A percentile compares a stretch with the other conserved stretches of the same genome.
These are phyloP conservation scores for Austrolebias charrua DNA, from an alignment of 2,797 vertebrate species.

Conservation along the genomic window DNA sequence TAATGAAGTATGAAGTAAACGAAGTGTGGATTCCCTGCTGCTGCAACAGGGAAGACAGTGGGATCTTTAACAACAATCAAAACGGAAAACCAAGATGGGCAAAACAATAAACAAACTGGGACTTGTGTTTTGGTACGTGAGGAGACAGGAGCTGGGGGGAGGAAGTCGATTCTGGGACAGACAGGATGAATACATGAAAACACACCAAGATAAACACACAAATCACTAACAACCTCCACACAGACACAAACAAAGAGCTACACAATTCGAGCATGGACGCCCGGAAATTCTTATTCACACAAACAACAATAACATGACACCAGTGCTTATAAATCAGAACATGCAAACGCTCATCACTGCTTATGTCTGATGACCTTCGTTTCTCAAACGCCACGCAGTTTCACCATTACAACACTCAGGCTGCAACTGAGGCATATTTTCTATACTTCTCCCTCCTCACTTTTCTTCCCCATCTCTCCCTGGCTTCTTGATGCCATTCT, in stretches of 20 bases:
- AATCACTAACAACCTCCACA: slow-evolving; percentile 1
- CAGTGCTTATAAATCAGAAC: slow-evolving; percentile 9
- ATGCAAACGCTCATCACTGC: slow-evolving; percentile 24
- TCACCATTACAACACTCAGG: slow-evolving; percentile 33
- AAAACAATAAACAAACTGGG: slow-evolving; percentile 55
- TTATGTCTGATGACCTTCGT: slow-evolving; percentile 25
- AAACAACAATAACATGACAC: slow-evolving; percentile 7
- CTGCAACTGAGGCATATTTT: slow-evolving; percentile 14
- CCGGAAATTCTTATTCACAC: slow-evolving; percentile 6
- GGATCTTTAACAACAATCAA: slow-evolving; percentile 49
- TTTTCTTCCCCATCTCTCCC: slow-evolving; percentile 4
- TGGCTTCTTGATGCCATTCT: slow-evolving; percentile 16
- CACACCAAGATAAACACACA: slow-evolving; percentile 16
- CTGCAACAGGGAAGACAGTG: slow-evolving; percentile 23
- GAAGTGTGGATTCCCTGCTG: slow-evolving; percentile 19
- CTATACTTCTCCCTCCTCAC: not conserved
- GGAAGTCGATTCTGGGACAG: slow-evolving; percentile 25
- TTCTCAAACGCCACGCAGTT: slow-evolving; percentile 24
- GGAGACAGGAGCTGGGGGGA: slow-evolving; percentile 35
- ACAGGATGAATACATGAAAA: slow-evolving; percentile 45
- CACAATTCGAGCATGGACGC: slow-evolving; percentile 1
- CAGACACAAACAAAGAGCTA: slow-evolving; percentile 2
- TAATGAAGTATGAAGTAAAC: slow-evolving; percentile 2
- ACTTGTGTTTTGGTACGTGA: slow-evolving; percentile 43
- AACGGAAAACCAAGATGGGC: slow-evolving; percentile 50